phyloP scores from a whole-genome alignment of 2,113 vertebrate species.

The Leptosomus discolor region DNA sequence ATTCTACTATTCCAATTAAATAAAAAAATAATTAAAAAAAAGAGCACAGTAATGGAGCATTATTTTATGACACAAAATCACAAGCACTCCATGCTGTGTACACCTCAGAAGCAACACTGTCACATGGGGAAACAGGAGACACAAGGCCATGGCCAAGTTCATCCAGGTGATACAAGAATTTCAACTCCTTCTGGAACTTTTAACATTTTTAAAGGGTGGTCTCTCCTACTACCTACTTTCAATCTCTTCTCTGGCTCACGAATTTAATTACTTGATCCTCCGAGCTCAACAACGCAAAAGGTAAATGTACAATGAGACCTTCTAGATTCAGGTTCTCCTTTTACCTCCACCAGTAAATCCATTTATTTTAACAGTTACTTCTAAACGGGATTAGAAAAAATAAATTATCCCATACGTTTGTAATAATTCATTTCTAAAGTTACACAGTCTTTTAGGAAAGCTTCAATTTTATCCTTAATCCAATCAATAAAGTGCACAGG shows the following conservation, averaged over 20 bases:
- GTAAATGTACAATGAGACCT: not conserved
- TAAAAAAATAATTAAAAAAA: not conserved
- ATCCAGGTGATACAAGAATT: not conserved
- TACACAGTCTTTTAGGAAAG: not conserved
- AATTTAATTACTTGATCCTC: constrained; percentile 1
- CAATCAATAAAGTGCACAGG: not conserved
- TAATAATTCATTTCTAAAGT: not conserved
- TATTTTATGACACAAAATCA: not conserved
- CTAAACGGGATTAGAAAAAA: constrained; percentile 19
- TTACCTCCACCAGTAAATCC: not conserved
- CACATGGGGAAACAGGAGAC: not conserved
- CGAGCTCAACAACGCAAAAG: not conserved
- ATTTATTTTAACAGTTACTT: constrained; percentile 4
- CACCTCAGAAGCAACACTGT: not conserved
- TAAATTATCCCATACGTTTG: not conserved
- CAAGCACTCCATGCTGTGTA: not conserved
- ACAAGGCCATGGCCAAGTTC: not conserved
- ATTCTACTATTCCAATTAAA: not conserved
- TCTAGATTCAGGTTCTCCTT: not conserved
- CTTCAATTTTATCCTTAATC: constrained; percentile 21
- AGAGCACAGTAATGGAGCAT: not conserved
- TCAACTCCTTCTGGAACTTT: not conserved
- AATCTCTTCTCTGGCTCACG: not conserved
- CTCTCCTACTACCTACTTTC: not conserved
- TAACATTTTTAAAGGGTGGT: not conserved